Evolutionary conservation across 2,888 invertebrate genomes (phyloP).

Genomic region (Drosophila testacea): DNA sequence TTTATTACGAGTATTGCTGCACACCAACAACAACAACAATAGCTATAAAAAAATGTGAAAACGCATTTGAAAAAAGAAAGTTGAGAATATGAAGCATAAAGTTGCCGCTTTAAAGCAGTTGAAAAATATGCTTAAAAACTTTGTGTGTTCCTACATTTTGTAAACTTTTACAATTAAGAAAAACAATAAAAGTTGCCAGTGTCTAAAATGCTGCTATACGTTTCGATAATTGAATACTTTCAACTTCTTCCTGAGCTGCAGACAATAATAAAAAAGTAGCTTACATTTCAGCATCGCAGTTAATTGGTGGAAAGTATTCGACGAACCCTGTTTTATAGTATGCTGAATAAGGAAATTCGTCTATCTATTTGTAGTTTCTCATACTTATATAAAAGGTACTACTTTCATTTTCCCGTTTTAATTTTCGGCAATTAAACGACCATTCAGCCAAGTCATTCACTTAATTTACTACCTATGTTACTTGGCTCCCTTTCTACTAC

Average conservation of each 20-base stretch:
- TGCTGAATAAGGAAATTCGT: neutral
- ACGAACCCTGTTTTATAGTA: neutral
- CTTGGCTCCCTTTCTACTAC: conserved; percentile 4
- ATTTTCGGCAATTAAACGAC: conserved; percentile 58
- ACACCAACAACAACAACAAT: conserved; percentile 52
- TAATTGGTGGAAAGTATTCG: conserved; percentile 47
- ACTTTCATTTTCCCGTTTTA: conserved; percentile 39
- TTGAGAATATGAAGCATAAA: conserved; percentile 46
- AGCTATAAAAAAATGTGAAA: conserved; percentile 33
- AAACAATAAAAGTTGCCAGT: conserved; percentile 66
- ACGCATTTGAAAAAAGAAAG: conserved; percentile 46
- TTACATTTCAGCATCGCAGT: conserved; percentile 42
- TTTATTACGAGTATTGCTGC: conserved; percentile 43
- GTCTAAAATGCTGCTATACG: conserved; percentile 52
- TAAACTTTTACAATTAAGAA: conserved; percentile 77
- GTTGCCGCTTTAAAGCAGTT: conserved; percentile 36
- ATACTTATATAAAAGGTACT: conserved; percentile 12
- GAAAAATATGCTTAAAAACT: conserved; percentile 42
- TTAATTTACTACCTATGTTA: conserved; percentile 78
- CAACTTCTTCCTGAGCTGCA: conserved; percentile 30
- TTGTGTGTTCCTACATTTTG: conserved; percentile 20
- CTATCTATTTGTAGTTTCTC: conserved; percentile 30
- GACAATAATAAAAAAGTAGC: conserved; percentile 46
- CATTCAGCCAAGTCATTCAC: conserved; percentile 73
- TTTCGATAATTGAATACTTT: conserved; percentile 77